Evolutionary conservation across 2,888 invertebrate species (phyloP), one percentile per base, ranked within the genome.

Genomic region (Nomada fucata): DNA sequence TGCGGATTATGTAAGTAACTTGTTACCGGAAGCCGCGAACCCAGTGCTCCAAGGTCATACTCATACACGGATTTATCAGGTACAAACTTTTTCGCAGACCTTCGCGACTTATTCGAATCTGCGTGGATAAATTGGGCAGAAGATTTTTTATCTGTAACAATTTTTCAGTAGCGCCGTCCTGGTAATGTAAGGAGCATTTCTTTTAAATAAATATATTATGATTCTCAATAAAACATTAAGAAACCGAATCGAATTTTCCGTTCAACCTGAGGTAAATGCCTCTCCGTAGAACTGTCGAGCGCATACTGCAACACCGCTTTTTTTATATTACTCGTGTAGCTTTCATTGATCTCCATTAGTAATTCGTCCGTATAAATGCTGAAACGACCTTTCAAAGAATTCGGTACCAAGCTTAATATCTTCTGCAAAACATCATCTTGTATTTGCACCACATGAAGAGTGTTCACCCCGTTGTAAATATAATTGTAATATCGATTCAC

Each of bases 221-320:
- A 4, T 2, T 52, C 5, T 42, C 0, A 59, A 29, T 36, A 53
- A 53, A 50, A 1, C 11, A 42, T 47, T 73, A 26, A 15, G 9
- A 61, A 61, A 50, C 11, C 5, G 1, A 57, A 23, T 15, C 42
- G n/a, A 60, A 63, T 18, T 11, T 50, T 44, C 1, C 13, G 44
- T 15, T 9, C 13, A 18, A 88, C 86, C 86, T 83, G 29, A 1
- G 9, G 2, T 11, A 44, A 42, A 55, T 57, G 50, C 2, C 4
- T 15, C 69, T 78, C 18, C 92, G 11, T 94, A 88, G 94, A 68
- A 93, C 94, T 97, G 89, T 96, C 96, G 11, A 98, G 94, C 0
- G 98, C 98, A 93, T 97, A 98, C 93, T 98, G 98, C 0, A 99
- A 97, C 79, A 97, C 97, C 0, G 98, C 97, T 92, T 97, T 98